These are phyloP conservation scores for Rhinopomastus cyanomelas DNA, from an alignment of 2,113 vertebrate species.

Conservation along the genomic window DNA sequence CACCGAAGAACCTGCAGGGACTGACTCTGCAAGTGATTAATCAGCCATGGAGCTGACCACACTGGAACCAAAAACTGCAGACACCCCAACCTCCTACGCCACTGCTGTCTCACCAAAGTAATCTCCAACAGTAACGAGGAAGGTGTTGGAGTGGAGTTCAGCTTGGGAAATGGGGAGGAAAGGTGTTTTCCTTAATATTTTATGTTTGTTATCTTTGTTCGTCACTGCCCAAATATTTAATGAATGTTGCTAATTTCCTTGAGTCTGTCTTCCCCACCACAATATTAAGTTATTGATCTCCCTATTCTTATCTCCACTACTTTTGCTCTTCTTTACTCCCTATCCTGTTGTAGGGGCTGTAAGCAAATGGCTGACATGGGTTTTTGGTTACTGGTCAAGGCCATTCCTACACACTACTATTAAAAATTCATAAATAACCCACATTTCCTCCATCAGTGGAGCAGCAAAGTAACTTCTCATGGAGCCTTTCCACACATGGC, in stretches of 20 bases:
- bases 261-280: background rate
- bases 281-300: background rate
- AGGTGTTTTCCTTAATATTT: background rate
- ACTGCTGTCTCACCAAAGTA: background rate
- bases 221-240: background rate
- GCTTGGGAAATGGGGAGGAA: background rate
- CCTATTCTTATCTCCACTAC: background rate
- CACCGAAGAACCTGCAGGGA: fast-evolving
- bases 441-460: background rate
- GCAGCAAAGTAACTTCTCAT: background rate
- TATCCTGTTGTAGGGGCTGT: fast-evolving
- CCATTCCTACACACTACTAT: background rate
- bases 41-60: background rate
- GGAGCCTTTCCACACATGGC: background rate
- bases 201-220: background rate
- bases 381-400: background rate
- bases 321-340: background rate
- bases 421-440: background rate
- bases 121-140: fast-evolving
- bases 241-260: background rate
- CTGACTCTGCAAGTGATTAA: background rate
- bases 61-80: background rate
- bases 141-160: background rate
- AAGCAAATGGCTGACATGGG: background rate
- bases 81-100: background rate